These are phyloP conservation scores for Sylvia borin DNA, from an alignment of 2,797 vertebrate genomes.

Conservation along the genomic window DNA sequence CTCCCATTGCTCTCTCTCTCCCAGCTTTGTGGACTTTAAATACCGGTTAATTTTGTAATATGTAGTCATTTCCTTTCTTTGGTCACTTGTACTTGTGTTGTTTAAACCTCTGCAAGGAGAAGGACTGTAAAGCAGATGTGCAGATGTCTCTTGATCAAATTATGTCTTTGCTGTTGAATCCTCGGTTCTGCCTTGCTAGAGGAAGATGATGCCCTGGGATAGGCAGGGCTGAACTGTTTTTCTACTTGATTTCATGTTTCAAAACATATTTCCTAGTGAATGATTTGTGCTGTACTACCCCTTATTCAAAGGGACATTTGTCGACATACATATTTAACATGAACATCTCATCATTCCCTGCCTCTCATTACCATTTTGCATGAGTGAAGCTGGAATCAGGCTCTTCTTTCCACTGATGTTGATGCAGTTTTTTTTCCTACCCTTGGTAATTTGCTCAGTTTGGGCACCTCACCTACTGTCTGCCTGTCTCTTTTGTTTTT, in stretches of 20 bases:
- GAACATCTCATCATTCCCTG: neutral
- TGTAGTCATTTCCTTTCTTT: neutral
- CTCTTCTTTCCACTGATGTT: neutral
- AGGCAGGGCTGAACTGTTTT: slow-evolving; percentile 39
- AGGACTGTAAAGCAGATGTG: neutral
- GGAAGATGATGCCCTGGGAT: neutral
- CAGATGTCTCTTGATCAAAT: neutral
- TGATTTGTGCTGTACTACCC: neutral
- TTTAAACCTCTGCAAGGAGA: neutral
- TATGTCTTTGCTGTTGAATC: neutral
- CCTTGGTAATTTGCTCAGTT: neutral
- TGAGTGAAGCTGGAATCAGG: slow-evolving; percentile 9
- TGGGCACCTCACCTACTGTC: neutral
- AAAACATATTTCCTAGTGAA: slow-evolving; percentile 18
- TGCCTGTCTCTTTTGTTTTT: neutral
- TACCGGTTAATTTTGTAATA: neutral
- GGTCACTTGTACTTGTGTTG: neutral
- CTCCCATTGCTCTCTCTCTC: neutral
- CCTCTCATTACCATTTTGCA: neutral
- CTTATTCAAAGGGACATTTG: slow-evolving; percentile 34
- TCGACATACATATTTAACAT: slow-evolving; percentile 32
- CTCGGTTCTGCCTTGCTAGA: neutral
- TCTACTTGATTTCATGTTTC: slow-evolving; percentile 63
- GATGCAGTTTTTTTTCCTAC: neutral
- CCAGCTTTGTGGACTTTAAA: neutral